These are phyloP conservation scores for Entosphenus tridentatus DNA, from an alignment of 2,113 vertebrate genomes.

Conservation along the genomic window DNA sequence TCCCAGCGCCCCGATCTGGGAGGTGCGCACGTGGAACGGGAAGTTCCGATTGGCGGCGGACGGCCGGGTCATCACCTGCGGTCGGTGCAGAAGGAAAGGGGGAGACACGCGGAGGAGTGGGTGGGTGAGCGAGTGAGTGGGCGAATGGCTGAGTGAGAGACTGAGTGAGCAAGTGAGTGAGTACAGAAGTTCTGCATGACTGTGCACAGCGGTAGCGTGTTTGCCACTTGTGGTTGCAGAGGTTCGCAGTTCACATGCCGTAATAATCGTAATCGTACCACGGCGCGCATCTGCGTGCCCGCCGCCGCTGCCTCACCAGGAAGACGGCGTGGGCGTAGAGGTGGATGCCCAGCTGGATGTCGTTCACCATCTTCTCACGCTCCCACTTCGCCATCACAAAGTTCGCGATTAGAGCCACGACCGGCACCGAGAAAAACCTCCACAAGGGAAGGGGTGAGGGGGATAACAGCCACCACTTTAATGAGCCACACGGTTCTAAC, in stretches of 20 bases:
- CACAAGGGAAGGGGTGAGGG: background rate
- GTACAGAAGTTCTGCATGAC: too few species aligned
- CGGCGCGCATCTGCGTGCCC: too few species aligned
- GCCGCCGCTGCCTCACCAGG: constrained; percentile 20
- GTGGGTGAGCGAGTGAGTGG: too few species aligned
- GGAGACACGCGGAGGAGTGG: too few species aligned
- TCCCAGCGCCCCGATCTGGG: constrained; percentile 50
- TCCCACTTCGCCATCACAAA: constrained; percentile 75
- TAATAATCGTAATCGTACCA: too few species aligned
- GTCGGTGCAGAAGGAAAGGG: background rate
- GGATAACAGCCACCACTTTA: background rate
- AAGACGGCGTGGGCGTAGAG: constrained; percentile 71
- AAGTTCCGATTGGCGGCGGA: constrained; percentile 83
- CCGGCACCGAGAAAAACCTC: constrained; percentile 70
- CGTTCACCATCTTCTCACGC: constrained; percentile 74
- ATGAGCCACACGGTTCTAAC: too few species aligned
- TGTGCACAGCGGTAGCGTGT: too few species aligned
- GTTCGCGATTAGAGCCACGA: constrained; percentile 67
- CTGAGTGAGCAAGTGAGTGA: too few species aligned
- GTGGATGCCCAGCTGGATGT: constrained; percentile 65
- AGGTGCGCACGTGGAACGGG: constrained; percentile 65
- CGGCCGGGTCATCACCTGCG: constrained; percentile 52
- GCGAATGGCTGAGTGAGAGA: too few species aligned
- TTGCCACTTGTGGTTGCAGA: too few species aligned
- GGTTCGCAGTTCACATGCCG: too few species aligned